Conservation (phyloP, 2,113 vertebrate genomes). For the Crotalus tigris region DNA sequence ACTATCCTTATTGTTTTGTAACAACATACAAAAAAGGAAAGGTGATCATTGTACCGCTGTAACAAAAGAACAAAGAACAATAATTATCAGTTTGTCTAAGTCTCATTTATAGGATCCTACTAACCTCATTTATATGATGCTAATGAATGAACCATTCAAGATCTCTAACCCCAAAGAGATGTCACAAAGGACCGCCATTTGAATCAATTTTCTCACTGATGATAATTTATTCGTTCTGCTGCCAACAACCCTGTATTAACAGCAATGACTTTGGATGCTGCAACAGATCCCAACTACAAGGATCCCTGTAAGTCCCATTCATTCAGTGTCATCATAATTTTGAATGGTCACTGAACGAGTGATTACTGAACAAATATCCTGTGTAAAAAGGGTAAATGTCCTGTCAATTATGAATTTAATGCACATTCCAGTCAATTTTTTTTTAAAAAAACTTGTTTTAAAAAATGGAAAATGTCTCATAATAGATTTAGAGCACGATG, state of each 20-base stretch:
- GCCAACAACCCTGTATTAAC: not conserved
- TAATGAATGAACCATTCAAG: not conserved
- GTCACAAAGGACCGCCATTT: not conserved
- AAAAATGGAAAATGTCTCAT: not conserved
- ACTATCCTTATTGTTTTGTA: not conserved
- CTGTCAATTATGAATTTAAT: not conserved
- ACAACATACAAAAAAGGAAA: not conserved
- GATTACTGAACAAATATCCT: not conserved
- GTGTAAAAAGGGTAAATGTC: not conserved
- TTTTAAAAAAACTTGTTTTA: not conserved
- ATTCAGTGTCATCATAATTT: not conserved
- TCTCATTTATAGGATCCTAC: too few species aligned
- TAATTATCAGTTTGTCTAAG: not conserved
- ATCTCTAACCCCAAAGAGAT: too few species aligned
- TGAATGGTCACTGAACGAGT: not conserved
- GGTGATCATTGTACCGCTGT: not conserved
- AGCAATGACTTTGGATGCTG: not conserved
- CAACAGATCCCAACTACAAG: not conserved
- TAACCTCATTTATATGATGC: not conserved
- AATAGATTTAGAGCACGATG: not conserved
- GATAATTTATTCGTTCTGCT: not conserved
- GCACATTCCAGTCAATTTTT: not conserved
- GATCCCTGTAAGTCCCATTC: not conserved
- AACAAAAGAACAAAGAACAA: not conserved
- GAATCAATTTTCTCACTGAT: not conserved